phyloP scores from a whole-genome alignment of 2,888 invertebrate genomes.

The Limnephilus marmoratus region DNA sequence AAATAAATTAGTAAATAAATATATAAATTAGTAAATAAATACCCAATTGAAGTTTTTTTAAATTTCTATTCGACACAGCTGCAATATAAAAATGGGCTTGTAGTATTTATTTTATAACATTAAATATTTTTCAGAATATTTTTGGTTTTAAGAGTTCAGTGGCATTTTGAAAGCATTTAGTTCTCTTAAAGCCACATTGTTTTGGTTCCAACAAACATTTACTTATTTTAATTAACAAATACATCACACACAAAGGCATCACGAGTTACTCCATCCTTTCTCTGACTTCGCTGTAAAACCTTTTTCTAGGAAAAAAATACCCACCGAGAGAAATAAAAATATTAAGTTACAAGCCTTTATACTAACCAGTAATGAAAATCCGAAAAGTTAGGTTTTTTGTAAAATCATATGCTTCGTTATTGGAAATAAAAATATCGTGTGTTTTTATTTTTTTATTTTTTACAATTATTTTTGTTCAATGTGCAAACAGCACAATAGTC shows the following conservation, averaged over 20 bases:
- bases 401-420: background rate
- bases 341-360: background rate
- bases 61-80: background rate
- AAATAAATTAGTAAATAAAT: no score
- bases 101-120: background rate
- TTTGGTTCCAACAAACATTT: background rate
- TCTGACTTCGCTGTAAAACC: background rate
- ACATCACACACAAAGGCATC: conserved; percentile 34
- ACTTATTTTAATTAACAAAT: conserved; percentile 36
- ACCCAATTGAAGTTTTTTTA: no score
- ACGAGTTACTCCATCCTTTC: background rate
- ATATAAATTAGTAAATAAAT: no score
- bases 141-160: background rate
- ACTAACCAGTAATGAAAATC: background rate
- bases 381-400: background rate
- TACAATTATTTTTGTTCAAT: no score
- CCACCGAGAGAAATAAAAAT: background rate
- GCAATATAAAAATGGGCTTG: background rate
- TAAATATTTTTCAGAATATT: background rate
- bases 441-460: no score
- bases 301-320: background rate
- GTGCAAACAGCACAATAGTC: no score
- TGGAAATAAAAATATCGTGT: no score
- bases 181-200: background rate
- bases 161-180: background rate